These are phyloP conservation scores for Cetonia aurata DNA, from an alignment of 2,888 invertebrate species.

Conservation along the genomic window DNA sequence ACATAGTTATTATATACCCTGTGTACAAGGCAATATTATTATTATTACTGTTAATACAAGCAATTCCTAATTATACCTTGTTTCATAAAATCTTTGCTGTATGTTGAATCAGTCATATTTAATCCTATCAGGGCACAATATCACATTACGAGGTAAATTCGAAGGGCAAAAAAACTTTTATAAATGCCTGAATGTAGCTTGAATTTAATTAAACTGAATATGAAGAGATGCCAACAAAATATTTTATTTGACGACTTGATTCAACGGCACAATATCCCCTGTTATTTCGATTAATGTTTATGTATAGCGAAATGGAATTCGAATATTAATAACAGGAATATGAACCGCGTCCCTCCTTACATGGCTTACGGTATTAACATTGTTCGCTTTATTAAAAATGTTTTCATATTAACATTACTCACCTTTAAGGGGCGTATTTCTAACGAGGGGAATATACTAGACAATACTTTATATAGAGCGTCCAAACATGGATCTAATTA, in stretches of 20 bases:
- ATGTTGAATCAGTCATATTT: too few relatives aligned
- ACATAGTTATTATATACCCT: too few relatives aligned
- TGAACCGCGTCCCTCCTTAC: slow-evolving; percentile 46
- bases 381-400: slow-evolving; percentile 57
- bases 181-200: too few relatives aligned
- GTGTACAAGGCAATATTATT: too few relatives aligned
- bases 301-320: slow-evolving; percentile 48
- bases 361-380: slow-evolving; percentile 48
- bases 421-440: slow-evolving; percentile 49
- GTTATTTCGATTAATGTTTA: not conserved
- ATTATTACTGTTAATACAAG: too few relatives aligned
- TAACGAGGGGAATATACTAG: not conserved
- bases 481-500: too few relatives aligned
- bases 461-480: too few relatives aligned
- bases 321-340: slow-evolving; percentile 53
- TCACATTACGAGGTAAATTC: too few relatives aligned
- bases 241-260: slow-evolving; percentile 26
- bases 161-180: too few relatives aligned
- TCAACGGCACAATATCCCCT: not conserved
- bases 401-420: slow-evolving; percentile 55
- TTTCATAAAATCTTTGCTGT: too few relatives aligned
- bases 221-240: slow-evolving; percentile 8
- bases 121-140: too few relatives aligned
- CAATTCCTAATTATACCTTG: too few relatives aligned
- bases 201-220: slow-evolving; percentile 1